These are phyloP conservation scores for Nematostella vectensis DNA, from an alignment of 92 coral and sea anemone species.

Conservation along the genomic window DNA sequence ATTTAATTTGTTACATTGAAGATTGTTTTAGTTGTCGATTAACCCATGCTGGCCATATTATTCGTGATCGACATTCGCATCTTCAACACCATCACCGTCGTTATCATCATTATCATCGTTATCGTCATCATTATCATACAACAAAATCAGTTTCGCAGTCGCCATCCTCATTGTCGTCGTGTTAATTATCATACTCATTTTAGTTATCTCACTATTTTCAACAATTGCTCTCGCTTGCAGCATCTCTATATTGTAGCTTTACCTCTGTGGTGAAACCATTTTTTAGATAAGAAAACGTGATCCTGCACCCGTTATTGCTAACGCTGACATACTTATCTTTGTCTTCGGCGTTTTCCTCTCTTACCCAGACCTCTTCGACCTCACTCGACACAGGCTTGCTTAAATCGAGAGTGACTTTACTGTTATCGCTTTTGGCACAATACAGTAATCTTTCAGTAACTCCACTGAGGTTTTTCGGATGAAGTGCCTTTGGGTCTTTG, in stretches of 20 bases:
- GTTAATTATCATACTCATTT: too few relatives aligned
- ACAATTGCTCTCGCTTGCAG: too few relatives aligned
- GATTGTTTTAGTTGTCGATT: too few relatives aligned
- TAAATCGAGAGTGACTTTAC: conserved; percentile 5
- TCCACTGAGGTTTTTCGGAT: conserved; percentile 6
- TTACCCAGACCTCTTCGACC: background rate
- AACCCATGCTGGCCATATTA: too few relatives aligned
- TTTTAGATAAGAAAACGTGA: conserved; percentile 1
- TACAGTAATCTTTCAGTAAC: background rate
- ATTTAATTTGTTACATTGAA: too few relatives aligned
- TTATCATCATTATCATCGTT: too few relatives aligned
- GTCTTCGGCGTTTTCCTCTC: background rate
- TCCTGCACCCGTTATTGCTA: background rate
- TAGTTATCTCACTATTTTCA: too few relatives aligned
- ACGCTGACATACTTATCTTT: background rate
- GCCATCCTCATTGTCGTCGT: too few relatives aligned
- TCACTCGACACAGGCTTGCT: background rate
- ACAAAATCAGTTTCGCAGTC: too few relatives aligned
- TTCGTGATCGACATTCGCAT: too few relatives aligned
- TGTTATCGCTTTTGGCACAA: conserved; percentile 20
- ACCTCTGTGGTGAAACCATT: conserved; percentile 17
- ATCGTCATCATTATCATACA: too few relatives aligned
- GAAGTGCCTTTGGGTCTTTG: conserved; percentile 1
- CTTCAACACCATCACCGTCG: too few relatives aligned
- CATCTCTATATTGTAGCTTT: background rate